Evolutionary conservation across 2,888 invertebrate species (phyloP), one percentile per base, ranked within the genome.

Genomic region (Epiblema foenella): DNA sequence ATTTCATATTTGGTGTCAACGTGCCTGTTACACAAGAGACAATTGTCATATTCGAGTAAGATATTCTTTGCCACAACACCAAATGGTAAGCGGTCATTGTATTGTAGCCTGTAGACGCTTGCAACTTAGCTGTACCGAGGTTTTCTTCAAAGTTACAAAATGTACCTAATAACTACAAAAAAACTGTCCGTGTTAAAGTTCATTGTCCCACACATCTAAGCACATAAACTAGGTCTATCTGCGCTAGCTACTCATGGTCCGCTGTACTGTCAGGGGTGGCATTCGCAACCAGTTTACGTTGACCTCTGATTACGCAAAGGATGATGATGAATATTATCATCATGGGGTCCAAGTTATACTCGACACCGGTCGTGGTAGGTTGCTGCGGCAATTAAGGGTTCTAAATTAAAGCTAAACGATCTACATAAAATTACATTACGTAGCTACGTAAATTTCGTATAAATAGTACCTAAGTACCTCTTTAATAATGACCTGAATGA

Each of bases 241-340:
- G 33, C 51, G 24, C 20, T 37, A 39, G 57, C 17, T 57, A 54
- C 46, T 57, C 65, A 37, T 68, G 63, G 69, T 69, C 63, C 69
- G 62, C 68, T 39, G 37, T 46, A 46, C 15, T 63, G 12, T 49
- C 49, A 56, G 49, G 46, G n/a, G 1, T 46, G n/a, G 5, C 33
- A 33, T n/a, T n/a, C n/a, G 12, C 15, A n/a, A 46, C 46, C 46
- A 46, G 46, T n/a, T 46, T 8, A 12, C n/a, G 46, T 46, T 1
- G 8, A 46, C 46, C 46, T 46, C 46, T 46, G 46, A 46, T n/a
- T 1, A 46, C n/a, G 46, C n/a, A n/a, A 24, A 1, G 24, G 4
- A 8, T 46, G 7, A 5, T 1, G n/a, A 46, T 7, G 1, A 46
- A 46, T n/a, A 15, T 7, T n/a, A n/a, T 15, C n/a, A 0, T 46